Evolutionary conservation across 1,140 invertebrate genomes (phyloP), one percentile per base, ranked within the genome.

Genomic region (Scaptomyza montana): DNA sequence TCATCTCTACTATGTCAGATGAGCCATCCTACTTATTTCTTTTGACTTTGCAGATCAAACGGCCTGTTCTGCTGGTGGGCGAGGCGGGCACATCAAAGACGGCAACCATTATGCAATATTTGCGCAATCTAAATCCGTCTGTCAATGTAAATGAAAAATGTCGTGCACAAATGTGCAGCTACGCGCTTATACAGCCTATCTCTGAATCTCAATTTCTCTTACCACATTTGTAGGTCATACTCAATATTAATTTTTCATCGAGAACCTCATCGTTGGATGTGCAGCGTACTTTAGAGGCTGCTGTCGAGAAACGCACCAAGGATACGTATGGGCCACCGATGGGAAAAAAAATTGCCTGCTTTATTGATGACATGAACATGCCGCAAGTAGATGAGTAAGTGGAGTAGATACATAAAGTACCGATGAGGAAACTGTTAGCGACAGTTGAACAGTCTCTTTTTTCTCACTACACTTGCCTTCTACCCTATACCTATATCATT

Each of bases 301-400:
- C 95, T 28, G 94, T 98, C 3, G 97, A 98, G 86, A 98, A 98
- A 92, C 93, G 97, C 74, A 98, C 97, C 3, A 97, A 97, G 92
- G 96, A 98, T 89, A 95, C 95, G 16, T 98, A 96, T 87, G 97
- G 97, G 0, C 97, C 97, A 59, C 95, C 96, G 4, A 93, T 96
- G 45, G 97, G 97, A 16, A 98, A 97, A 93, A 95, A 96, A 81
- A 93, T 98, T 75, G 93, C 98, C 47, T 94, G 97, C 74, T 98
- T 98, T 90, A 96, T 98, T 74, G 98, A 98, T 91, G 97, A 98
- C 82, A 95, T 98, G 95, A 98, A 98, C 92, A 98, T 98, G 97
- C 97, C 97, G 41, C 94, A 97, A 92, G 96, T 97, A 28, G 93
- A 93, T 80, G 87, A 89, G 89, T 92, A 72, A 91, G 86, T 59